phyloP scores from a whole-genome alignment of 2,888 invertebrate species.

The Malthinus seriepunctatus region DNA sequence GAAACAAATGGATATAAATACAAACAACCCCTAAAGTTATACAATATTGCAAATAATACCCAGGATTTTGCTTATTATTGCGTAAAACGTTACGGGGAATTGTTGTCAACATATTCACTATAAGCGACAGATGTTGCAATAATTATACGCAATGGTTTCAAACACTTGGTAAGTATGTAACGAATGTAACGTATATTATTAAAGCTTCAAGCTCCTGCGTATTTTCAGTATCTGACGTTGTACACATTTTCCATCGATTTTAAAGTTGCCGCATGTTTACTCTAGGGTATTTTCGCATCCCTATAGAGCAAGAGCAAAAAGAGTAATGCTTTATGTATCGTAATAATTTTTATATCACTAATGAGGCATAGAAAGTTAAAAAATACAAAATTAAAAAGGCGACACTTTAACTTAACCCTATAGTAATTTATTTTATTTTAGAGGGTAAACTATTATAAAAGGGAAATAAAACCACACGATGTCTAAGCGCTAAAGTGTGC shows the following conservation, averaged over 20 bases:
- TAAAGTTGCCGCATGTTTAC: constrained; percentile 23
- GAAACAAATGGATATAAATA: no score
- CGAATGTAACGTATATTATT: not conserved
- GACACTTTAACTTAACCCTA: no score
- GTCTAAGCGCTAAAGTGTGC: no score
- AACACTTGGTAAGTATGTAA: constrained; percentile 13
- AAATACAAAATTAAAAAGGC: not conserved
- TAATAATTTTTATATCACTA: not conserved
- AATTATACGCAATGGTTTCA: constrained; percentile 18
- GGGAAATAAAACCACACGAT: no score
- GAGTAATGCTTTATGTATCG: not conserved
- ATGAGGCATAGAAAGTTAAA: constrained; percentile 3
- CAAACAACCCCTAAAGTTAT: not conserved
- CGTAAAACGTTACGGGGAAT: constrained; percentile 6
- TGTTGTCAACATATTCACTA: constrained; percentile 12
- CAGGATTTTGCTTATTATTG: constrained; percentile 11
- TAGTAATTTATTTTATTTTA: no score
- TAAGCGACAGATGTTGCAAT: constrained; percentile 25
- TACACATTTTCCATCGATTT: constrained; percentile 10
- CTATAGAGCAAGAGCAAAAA: not conserved
- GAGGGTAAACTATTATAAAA: no score
- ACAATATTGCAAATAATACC: constrained; percentile 11
- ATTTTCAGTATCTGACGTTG: constrained; percentile 4
- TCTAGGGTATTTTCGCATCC: constrained; percentile 16
- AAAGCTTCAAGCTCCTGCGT: not conserved